These are phyloP conservation scores for Sebastes reedi DNA, from an alignment of 2,797 vertebrate genomes.

Conservation along the genomic window DNA sequence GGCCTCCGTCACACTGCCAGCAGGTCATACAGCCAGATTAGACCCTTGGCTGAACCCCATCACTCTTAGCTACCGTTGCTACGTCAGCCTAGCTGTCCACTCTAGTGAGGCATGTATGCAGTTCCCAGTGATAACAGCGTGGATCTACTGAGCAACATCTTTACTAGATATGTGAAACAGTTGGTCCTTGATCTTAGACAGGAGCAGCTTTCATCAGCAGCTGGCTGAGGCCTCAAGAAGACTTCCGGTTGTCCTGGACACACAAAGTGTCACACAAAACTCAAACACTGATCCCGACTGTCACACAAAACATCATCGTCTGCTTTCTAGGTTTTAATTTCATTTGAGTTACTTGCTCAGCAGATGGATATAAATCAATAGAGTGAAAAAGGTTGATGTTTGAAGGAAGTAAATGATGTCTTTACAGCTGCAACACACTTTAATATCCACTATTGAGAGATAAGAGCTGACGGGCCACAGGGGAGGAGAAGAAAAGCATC, in stretches of 20 bases:
- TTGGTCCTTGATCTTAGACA: background rate
- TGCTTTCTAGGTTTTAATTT: constrained; percentile 6
- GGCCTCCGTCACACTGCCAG: background rate
- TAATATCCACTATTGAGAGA: constrained; percentile 36
- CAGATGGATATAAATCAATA: background rate
- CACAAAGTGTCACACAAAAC: background rate
- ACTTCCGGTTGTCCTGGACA: background rate
- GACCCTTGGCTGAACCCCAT: background rate
- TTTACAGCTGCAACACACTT: background rate
- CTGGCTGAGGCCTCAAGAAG: background rate
- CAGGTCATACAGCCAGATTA: background rate
- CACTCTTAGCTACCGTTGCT: background rate
- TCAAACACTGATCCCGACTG: background rate
- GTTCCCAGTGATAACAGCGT: background rate
- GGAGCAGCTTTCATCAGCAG: background rate
- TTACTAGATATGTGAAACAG: background rate
- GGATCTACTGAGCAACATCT: background rate
- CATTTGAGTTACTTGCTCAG: background rate
- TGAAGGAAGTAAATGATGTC: constrained; percentile 13
- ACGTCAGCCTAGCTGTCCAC: background rate
- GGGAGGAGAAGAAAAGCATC: background rate
- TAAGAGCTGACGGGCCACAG: constrained; percentile 21
- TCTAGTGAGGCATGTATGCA: background rate
- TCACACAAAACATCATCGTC: background rate
- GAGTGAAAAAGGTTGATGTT: constrained; percentile 11